Evolutionary conservation across 2,113 vertebrate genomes (phyloP), one percentile per base, ranked within the genome.

Genomic region (Grallaria varia): DNA sequence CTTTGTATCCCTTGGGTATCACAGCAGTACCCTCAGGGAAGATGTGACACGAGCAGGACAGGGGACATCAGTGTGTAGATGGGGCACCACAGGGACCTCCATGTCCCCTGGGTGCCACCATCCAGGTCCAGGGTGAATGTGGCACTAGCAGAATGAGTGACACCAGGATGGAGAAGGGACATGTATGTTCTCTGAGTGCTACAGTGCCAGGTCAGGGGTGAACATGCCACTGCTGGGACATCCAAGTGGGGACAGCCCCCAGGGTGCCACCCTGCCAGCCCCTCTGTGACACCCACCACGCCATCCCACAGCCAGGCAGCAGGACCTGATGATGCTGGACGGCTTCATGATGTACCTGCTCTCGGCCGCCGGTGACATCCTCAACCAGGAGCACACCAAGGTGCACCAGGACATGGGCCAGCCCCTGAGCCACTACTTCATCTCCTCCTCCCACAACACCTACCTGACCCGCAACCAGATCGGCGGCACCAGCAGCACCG

Each of bases 281-380:
- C 42, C 42, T n/a, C 47, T 39, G 62, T 3, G 23, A 74, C 58
- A 10, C 12, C 55, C 5, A 2, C 33, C 6, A 0, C 49, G 4
- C 2, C 17, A 94, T 17, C 87, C 78, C 11, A 0, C 97, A 99
- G 99, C 99, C 96, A 98, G 98, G 96, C 98, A 97, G 95, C 98
- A 99, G 40, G 97, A 97, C 76, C 97, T 99, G 91, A 99, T 99
- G 99, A 99, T 98, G 30, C 98, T 99, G 97, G 99, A 99, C 0
- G 99, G 99, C 49, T 99, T 99, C 98, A 98, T 98, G 96, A 99
- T 99, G 98, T 99, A 99, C 98, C 98, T 99, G 97, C 97, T 99
- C 72, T 99, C 99, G 0, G 93, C 92, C 0, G 99, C 99, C 7
- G 99, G 99, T 1, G 98, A 99, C 52, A 97, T 99, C 94, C 97